Evolutionary conservation across 2,888 invertebrate species (phyloP).

Genomic region (Malthinus seriepunctatus): DNA sequence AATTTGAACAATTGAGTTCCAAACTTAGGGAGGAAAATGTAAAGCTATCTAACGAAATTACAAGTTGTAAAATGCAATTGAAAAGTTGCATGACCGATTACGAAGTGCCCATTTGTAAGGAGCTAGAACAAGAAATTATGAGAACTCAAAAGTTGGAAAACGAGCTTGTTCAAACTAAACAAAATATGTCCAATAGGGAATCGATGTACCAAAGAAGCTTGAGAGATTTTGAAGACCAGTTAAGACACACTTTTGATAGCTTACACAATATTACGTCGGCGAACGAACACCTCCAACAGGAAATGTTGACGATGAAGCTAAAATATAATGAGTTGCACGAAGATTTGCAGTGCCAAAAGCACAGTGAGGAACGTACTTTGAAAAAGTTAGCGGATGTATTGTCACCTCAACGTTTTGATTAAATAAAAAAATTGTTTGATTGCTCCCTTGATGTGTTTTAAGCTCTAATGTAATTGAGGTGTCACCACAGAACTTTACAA

Average conservation of each 20-base stretch:
- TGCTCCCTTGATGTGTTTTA: too few relatives aligned
- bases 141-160: not conserved
- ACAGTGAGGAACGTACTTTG: not conserved
- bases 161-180: not conserved
- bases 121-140: not conserved
- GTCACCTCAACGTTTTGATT: not conserved
- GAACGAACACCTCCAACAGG: not conserved
- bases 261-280: not conserved
- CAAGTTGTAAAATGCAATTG: not conserved
- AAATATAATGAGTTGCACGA: not conserved
- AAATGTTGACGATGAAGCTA: not conserved
- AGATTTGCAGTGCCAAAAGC: not conserved
- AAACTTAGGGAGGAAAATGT: not conserved
- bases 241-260: not conserved
- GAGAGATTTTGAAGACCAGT: not conserved
- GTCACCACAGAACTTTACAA: too few relatives aligned
- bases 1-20: not conserved
- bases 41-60: not conserved
- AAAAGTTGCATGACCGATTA: not conserved
- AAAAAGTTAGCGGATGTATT: not conserved
- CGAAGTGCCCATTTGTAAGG: not conserved
- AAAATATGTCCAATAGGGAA: not conserved
- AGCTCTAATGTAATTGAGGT: too few relatives aligned
- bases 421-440: not conserved
- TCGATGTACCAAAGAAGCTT: not conserved